These are phyloP conservation scores for Conopomorpha cramerella DNA, from an alignment of 1,140 invertebrate genomes.

Conservation along the genomic window DNA sequence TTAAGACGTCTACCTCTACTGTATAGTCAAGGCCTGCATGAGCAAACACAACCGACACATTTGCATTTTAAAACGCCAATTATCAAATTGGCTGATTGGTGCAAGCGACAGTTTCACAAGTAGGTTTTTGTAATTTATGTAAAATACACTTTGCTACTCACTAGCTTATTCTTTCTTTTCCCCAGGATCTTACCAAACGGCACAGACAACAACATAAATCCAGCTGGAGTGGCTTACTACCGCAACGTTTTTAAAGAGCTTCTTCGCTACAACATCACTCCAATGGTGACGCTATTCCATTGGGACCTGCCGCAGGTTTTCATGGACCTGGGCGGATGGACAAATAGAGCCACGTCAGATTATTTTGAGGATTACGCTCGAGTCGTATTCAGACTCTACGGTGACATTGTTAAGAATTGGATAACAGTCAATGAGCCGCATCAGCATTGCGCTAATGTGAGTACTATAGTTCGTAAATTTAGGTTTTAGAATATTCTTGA, in stretches of 20 bases:
- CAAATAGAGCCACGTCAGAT: conserved; percentile 61
- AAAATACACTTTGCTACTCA: too few relatives aligned
- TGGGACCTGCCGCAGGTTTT: conserved; percentile 64
- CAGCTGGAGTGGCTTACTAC: conserved; percentile 66
- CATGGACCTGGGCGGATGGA: conserved; percentile 67
- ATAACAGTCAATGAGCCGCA: conserved; percentile 61
- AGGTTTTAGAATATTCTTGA: conserved; percentile 50
- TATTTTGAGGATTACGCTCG: conserved; percentile 68
- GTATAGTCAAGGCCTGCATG: too few relatives aligned
- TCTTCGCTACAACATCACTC: conserved; percentile 54
- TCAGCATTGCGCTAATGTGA: conserved; percentile 37
- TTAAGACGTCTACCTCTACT: too few relatives aligned
- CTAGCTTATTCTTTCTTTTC: not conserved
- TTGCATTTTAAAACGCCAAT: too few relatives aligned
- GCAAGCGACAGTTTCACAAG: too few relatives aligned
- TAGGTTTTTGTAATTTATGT: too few relatives aligned
- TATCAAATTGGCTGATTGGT: too few relatives aligned
- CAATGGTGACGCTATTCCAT: conserved; percentile 64
- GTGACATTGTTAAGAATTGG: conserved; percentile 64
- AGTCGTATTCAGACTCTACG: conserved; percentile 63
- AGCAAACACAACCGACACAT: too few relatives aligned
- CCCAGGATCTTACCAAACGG: conserved; percentile 62
- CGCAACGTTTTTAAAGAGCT: conserved; percentile 66
- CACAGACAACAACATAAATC: conserved; percentile 56
- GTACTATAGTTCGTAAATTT: conserved; percentile 9